Evolutionary conservation across 2,888 invertebrate species (phyloP).

Genomic region (Bedellia somnulentella): DNA sequence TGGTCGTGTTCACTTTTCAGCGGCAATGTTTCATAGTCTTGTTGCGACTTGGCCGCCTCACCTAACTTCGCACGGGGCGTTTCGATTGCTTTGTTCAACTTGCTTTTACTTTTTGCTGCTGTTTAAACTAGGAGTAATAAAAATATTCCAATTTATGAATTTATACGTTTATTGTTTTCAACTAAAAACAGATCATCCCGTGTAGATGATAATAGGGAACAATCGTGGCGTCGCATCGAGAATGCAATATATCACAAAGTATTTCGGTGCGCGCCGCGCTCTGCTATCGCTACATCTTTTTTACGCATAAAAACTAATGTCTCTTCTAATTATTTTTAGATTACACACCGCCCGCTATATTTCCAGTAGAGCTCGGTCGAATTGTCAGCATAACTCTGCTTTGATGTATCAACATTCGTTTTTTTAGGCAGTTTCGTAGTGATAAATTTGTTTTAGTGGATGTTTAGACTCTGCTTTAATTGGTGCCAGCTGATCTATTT

Average conservation of each 20-base stretch:
- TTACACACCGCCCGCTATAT: conserved; percentile 57
- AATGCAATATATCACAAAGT: conserved; percentile 45
- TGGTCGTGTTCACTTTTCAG: conserved; percentile 34
- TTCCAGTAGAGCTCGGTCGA: conserved; percentile 50
- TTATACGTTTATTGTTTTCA: neutral
- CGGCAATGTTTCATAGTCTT: conserved; percentile 27
- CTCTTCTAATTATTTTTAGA: conserved; percentile 60
- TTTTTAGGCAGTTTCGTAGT: conserved; percentile 45
- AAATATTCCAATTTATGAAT: conserved; percentile 7
- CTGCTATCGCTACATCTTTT: conserved; percentile 43
- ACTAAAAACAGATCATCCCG: conserved; percentile 30
- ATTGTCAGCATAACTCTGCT: conserved; percentile 60
- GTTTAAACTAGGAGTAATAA: too few species aligned
- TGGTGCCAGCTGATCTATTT: conserved; percentile 35
- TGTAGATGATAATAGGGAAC: conserved; percentile 26
- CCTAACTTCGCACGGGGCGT: conserved; percentile 27
- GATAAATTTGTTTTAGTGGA: conserved; percentile 53
- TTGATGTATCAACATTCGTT: conserved; percentile 57
- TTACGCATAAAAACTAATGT: conserved; percentile 60
- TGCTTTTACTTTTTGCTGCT: too few species aligned
- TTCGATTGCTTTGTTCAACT: too few species aligned
- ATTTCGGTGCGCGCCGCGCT: conserved; percentile 45
- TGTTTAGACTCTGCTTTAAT: conserved; percentile 47
- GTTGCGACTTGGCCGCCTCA: conserved; percentile 15
- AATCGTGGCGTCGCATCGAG: conserved; percentile 32